Evolutionary conservation across 2,113 vertebrate genomes (phyloP).

Genomic region (Gymnobelideus leadbeateri): DNA sequence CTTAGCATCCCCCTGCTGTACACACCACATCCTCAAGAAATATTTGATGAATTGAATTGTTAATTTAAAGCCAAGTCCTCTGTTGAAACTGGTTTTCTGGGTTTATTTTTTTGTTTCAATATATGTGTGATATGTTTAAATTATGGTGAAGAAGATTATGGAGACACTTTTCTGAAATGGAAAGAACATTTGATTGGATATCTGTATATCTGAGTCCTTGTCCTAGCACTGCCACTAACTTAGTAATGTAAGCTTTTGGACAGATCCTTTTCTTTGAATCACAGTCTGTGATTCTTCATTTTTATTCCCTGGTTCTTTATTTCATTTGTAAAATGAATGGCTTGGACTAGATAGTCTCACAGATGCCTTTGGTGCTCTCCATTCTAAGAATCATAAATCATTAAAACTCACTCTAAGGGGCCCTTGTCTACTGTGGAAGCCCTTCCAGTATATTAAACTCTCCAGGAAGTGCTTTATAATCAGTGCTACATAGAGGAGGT

Average conservation of each 20-base stretch:
- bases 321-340: neutral
- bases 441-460: conserved; percentile 2
- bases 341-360: neutral
- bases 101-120: neutral
- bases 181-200: neutral
- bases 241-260: neutral
- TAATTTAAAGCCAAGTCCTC: conserved; percentile 20
- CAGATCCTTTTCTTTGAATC: neutral
- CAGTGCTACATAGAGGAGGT: neutral
- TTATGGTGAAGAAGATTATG: conserved; percentile 13
- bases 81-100: conserved; percentile 42
- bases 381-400: neutral
- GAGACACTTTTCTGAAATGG: neutral
- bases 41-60: neutral
- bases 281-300: neutral
- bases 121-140: conserved; percentile 22
- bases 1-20: neutral
- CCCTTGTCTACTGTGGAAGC: neutral
- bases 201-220: conserved; percentile 19
- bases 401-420: neutral
- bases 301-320: neutral
- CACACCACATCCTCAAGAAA: neutral
- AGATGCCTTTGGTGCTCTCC: neutral
- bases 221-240: neutral
- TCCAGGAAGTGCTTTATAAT: neutral